A percentile compares a stretch with the other conserved stretches of the same genome.
Conservation (phyloP, 2,888 invertebrate genomes). For the Chirona hameri region DNA sequence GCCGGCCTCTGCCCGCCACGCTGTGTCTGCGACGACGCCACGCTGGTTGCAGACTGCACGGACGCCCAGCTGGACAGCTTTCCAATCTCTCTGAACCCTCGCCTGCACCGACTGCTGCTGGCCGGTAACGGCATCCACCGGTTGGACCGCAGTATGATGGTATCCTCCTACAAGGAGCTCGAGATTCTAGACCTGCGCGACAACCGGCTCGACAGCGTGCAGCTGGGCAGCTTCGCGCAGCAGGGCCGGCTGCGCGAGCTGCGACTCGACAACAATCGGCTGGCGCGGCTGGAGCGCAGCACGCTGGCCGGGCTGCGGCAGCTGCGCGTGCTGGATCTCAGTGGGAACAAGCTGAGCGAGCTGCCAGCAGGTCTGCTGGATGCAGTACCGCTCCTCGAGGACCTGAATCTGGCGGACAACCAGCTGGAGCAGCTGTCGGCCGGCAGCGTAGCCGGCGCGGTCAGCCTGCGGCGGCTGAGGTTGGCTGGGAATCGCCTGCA, state of each 20-base stretch:
- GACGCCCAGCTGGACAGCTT: conserved; percentile 75
- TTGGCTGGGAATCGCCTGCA: neutral
- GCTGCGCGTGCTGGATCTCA: conserved; percentile 76
- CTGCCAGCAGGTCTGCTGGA: conserved; percentile 59
- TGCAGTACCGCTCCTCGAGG: neutral
- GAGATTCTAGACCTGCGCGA: conserved; percentile 81
- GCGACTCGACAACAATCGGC: neutral
- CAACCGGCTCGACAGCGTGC: conserved; percentile 77
- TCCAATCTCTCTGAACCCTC: conserved; percentile 81
- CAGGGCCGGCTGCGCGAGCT: conserved; percentile 60
- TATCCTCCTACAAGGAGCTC: conserved; percentile 67
- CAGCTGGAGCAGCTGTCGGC: neutral
- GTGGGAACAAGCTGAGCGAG: conserved; percentile 74
- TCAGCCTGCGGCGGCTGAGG: neutral
- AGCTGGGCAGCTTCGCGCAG: conserved; percentile 59
- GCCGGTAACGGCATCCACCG: conserved; percentile 75
- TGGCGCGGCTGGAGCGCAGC: neutral
- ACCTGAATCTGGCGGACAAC: neutral
- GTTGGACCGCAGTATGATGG: conserved; percentile 75
- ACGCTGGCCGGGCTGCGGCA: conserved; percentile 47
- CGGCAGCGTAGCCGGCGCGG: neutral
- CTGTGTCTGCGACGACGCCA: conserved; percentile 77
- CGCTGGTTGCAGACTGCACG: conserved; percentile 70
- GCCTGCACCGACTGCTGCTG: conserved; percentile 47
- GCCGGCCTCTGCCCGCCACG: conserved; percentile 71